Evolutionary conservation across 1,140 invertebrate species (phyloP), one percentile per base, ranked within the genome.

Genomic region (Drosophila carrolli): DNA sequence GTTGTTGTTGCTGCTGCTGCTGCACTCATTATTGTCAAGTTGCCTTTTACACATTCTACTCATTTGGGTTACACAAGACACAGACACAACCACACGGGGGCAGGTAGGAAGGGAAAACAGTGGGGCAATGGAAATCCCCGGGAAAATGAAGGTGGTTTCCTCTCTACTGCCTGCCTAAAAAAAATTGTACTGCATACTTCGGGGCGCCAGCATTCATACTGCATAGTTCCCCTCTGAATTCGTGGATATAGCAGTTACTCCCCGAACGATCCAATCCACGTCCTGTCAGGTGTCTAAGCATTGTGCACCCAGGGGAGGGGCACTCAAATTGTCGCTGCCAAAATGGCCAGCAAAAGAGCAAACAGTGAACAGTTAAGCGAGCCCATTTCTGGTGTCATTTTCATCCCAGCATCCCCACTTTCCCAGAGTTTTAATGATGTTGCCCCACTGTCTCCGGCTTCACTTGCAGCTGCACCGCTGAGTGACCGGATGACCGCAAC

Each of bases 281-380:
- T 62, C 14, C 37, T 50, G 63, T n/a, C 60, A 68, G 65, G 65
- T 68, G 63, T 67, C 63, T 50, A 67, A 61, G 23, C 43, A 13
- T 16, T 19, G 8, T 4, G 5, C 5, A 43, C 8, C 11, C 10
- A n/a, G 29, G 10, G 4, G 5, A n/a, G 16, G 4, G 13, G 48
- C 65, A 71, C 67, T 71, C 67, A 75, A 68, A 77, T 75, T 67
- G 78, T 23, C 57, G 27, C 48, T 83, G 80, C 65, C 76, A 80
- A 84, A 57, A 57, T 80, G 76, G 68, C 51, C 67, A 41, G 53
- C 48, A 77, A 60, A 53, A 79, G 59, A 47, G 41, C 73, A 84
- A 80, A 65, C 76, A 85, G 68, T 81, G 68, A 85, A 85, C 85
- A 85, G 78, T 81, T 85, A 78, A 85, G 74, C 78, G 78, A 43